Conservation (phyloP, 2,797 vertebrate genomes). For the Myotis myotis region DNA sequence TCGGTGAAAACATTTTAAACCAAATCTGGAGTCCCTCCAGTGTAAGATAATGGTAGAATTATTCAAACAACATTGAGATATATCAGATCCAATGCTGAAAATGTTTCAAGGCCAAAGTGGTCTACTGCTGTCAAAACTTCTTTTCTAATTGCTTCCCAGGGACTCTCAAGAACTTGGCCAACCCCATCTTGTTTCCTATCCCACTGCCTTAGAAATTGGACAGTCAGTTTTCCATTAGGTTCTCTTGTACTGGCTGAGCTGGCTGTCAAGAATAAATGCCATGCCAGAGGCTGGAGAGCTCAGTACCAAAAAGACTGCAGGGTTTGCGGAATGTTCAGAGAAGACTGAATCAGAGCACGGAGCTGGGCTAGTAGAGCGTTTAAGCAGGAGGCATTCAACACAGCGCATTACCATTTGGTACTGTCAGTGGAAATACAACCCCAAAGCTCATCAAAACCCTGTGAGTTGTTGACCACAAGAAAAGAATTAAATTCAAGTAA, state of each 20-base stretch:
- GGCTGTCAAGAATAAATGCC: conserved; percentile 31
- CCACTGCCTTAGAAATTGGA: not conserved
- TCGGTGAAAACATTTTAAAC: conserved; percentile 10
- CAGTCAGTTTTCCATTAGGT: not conserved
- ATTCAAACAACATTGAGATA: not conserved
- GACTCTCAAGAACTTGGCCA: not conserved
- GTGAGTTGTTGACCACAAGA: conserved; percentile 72
- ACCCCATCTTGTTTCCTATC: conserved; percentile 45
- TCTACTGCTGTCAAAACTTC: not conserved
- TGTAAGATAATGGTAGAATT: not conserved
- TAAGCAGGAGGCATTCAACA: not conserved
- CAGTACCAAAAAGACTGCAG: conserved; percentile 1
- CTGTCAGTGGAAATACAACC: not conserved
- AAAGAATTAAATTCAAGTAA: conserved; percentile 87
- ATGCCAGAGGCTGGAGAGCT: not conserved
- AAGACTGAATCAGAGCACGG: not conserved
- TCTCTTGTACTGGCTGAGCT: not conserved
- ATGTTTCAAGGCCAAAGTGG: not conserved
- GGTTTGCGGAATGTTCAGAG: conserved; percentile 28
- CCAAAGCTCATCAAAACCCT: not conserved
- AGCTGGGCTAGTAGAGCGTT: not conserved
- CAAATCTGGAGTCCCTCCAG: not conserved
- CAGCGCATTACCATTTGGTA: not conserved
- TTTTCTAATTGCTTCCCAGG: conserved; percentile 19
- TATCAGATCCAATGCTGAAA: not conserved